Percentiles rank a stretch among this genome's conserved stretches.
These are phyloP conservation scores for Adelphocoris suturalis DNA, from an alignment of 2,888 invertebrate species.

Conservation along the genomic window DNA sequence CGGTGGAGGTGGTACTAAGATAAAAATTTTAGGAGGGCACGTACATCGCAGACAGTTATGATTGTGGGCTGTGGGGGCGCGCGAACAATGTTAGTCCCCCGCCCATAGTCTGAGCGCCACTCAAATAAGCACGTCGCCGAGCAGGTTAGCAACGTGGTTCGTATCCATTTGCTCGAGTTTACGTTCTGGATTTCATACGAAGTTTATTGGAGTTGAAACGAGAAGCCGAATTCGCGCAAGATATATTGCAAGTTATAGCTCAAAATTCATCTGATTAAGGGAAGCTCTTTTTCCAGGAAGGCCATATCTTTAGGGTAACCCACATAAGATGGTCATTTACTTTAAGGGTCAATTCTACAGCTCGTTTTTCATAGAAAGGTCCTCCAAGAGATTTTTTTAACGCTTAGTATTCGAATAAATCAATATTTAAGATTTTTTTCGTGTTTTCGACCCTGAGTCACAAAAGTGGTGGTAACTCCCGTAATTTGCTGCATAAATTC, in stretches of 20 bases:
- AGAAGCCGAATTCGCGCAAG: not conserved
- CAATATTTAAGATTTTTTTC: no score
- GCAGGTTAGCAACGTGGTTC: not conserved
- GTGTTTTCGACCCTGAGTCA: no score
- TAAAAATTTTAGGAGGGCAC: conserved; percentile 26
- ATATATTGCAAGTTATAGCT: not conserved
- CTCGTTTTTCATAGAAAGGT: no score
- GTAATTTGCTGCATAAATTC: no score
- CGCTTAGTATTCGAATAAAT: no score
- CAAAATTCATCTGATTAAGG: no score
- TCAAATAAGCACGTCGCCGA: not conserved
- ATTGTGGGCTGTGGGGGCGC: not conserved
- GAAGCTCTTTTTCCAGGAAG: no score
- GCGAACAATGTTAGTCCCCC: not conserved
- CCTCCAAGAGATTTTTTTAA: no score
- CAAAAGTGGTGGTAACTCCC: no score
- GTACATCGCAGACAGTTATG: conserved; percentile 9
- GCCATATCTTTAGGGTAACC: no score
- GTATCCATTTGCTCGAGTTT: not conserved
- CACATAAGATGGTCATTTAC: no score
- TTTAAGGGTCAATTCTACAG: no score
- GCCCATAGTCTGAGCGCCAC: not conserved
- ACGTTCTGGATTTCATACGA: not conserved
- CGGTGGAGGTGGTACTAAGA: not conserved
- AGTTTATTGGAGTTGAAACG: not conserved